phyloP scores from a whole-genome alignment of 2,888 invertebrate genomes.

The Sinotaia quadrata region DNA sequence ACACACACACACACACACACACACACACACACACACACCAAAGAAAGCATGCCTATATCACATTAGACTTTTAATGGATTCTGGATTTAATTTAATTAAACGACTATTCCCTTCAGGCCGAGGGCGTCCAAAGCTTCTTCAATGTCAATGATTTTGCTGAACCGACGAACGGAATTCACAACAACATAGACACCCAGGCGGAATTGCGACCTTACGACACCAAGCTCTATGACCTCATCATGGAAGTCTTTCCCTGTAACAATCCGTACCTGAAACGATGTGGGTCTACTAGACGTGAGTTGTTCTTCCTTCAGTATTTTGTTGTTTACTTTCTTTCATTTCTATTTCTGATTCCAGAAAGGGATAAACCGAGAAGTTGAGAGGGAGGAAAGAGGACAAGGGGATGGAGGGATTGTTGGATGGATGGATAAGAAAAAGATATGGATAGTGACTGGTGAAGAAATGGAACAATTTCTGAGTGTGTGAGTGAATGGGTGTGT shows the following conservation, averaged over 20 bases:
- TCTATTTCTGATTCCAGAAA: too few relatives aligned
- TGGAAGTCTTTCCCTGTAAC: constrained; percentile 49
- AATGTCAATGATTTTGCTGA: constrained; percentile 44
- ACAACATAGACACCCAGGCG: constrained; percentile 43
- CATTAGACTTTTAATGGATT: too few relatives aligned
- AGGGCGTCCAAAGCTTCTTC: constrained; percentile 54
- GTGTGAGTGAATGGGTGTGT: not conserved
- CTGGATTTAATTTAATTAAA: too few relatives aligned
- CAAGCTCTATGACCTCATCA: constrained; percentile 43
- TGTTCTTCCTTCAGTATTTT: not conserved
- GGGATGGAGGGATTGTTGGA: too few relatives aligned
- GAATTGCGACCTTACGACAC: constrained; percentile 48
- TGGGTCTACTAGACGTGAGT: constrained; percentile 39
- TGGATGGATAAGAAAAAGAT: too few relatives aligned
- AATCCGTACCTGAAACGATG: constrained; percentile 50
- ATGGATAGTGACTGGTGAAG: not conserved
- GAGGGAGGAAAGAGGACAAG: too few relatives aligned
- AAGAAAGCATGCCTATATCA: too few relatives aligned
- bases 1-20: too few relatives aligned
- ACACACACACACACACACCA: too few relatives aligned
- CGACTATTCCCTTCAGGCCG: constrained; percentile 45
- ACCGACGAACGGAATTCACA: constrained; percentile 44
- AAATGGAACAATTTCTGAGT: not conserved
- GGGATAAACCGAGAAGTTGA: too few relatives aligned
- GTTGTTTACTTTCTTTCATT: not conserved